Percentiles rank a stretch among this genome's conserved stretches.
Evolutionary conservation across 2,888 invertebrate genomes (phyloP).

Genomic region (Eretmocerus hayati): DNA sequence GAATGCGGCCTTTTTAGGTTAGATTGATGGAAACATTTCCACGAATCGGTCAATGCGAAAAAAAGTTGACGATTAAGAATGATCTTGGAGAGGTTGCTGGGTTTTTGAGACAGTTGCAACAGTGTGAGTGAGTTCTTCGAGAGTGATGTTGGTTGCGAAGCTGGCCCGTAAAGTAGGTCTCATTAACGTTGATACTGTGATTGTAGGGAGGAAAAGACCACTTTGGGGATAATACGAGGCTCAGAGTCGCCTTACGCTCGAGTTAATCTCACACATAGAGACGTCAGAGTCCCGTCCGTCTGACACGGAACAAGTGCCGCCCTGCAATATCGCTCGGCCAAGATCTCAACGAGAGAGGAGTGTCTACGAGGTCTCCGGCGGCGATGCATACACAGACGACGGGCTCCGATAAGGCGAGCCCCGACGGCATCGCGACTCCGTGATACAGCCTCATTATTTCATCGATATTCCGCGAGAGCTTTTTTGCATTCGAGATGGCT

Average conservation of each 20-base stretch:
- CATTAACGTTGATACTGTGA: conserved; percentile 4
- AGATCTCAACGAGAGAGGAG: conserved; percentile 4
- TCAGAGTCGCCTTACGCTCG: too few relatives aligned
- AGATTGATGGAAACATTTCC: too few relatives aligned
- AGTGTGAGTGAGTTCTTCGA: not conserved
- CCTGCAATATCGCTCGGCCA: conserved; percentile 9
- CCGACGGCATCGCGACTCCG: too few relatives aligned
- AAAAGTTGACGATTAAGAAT: too few relatives aligned
- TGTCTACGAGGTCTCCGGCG: not conserved
- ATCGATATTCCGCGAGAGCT: conserved; percentile 13
- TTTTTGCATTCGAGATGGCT: conserved; percentile 8
- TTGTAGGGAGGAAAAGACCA: conserved; percentile 5
- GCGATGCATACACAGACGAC: too few relatives aligned
- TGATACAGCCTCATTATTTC: conserved; percentile 11
- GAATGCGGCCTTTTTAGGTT: too few relatives aligned
- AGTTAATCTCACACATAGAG: too few relatives aligned
- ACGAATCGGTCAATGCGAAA: too few relatives aligned
- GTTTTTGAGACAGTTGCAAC: not conserved
- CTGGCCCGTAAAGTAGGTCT: not conserved
- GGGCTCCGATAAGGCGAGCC: too few relatives aligned
- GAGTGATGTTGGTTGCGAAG: not conserved
- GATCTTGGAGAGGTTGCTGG: not conserved
- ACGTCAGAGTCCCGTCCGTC: too few relatives aligned
- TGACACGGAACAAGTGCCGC: too few relatives aligned
- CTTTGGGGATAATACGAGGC: not conserved